phyloP scores from a whole-genome alignment of 1,140 invertebrate species.

The Muscidifurax raptorellus region DNA sequence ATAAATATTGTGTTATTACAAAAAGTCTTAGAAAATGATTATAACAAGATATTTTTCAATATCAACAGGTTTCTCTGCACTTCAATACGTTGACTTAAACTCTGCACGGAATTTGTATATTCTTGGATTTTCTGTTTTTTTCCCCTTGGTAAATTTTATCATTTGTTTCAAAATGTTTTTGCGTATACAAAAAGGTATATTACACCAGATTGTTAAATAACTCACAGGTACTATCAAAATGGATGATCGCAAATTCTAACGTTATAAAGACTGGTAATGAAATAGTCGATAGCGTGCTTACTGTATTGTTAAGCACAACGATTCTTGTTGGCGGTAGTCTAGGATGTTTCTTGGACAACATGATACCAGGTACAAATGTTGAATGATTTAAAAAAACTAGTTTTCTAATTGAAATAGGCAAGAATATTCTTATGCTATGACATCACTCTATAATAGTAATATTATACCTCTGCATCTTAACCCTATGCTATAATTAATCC shows the following conservation, averaged over 20 bases:
- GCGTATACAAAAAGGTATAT: background rate
- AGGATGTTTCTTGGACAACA: constrained; percentile 89
- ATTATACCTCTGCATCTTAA: background rate
- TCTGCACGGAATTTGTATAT: constrained; percentile 91
- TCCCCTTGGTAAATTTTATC: constrained; percentile 80
- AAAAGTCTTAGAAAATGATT: background rate
- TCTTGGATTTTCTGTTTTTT: constrained; percentile 91
- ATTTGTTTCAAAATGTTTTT: background rate
- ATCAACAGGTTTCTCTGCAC: constrained; percentile 82
- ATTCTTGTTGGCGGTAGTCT: constrained; percentile 89
- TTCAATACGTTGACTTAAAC: constrained; percentile 89
- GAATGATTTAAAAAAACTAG: background rate
- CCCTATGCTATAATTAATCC: background rate
- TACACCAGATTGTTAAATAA: too few relatives aligned
- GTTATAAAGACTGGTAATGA: constrained; percentile 83
- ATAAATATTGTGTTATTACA: constrained; percentile 1
- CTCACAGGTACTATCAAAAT: constrained; percentile 81
- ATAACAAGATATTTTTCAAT: constrained; percentile 28
- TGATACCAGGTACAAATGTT: constrained; percentile 84
- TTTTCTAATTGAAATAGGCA: too few relatives aligned
- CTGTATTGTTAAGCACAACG: constrained; percentile 87
- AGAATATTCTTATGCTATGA: too few relatives aligned
- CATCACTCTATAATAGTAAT: too few relatives aligned
- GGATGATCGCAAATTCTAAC: constrained; percentile 82
- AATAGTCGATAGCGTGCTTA: constrained; percentile 84